Conservation (phyloP, 2,888 invertebrate species). For the Drosophila longiperda region DNA sequence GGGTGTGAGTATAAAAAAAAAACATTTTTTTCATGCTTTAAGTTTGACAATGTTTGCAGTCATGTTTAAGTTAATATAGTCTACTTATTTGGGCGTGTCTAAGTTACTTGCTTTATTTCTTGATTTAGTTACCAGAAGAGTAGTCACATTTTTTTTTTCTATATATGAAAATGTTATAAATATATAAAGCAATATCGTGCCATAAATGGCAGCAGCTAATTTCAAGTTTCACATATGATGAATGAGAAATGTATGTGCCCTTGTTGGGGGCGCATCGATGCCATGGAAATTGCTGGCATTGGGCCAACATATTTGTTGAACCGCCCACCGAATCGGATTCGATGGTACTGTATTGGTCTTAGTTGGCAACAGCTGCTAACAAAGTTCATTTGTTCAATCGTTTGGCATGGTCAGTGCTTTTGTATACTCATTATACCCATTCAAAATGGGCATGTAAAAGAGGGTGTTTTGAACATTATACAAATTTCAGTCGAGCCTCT, state of each 20-base stretch:
- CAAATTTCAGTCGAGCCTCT: background rate
- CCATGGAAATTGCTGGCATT: conserved; percentile 38
- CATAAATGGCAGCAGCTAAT: background rate
- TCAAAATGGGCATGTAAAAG: background rate
- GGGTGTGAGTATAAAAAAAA: background rate
- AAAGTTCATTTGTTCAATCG: conserved; percentile 40
- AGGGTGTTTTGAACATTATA: background rate
- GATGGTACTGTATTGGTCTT: conserved; percentile 26
- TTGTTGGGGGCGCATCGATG: conserved; percentile 29
- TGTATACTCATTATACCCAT: background rate
- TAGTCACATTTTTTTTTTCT: background rate
- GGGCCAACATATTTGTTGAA: conserved; percentile 35
- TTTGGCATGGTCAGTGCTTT: conserved; percentile 70
- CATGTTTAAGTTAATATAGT: conserved; percentile 9
- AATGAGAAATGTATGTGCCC: conserved; percentile 36
- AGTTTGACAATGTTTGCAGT: background rate
- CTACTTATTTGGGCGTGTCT: conserved; percentile 35
- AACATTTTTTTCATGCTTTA: background rate
- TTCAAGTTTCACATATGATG: conserved; percentile 17
- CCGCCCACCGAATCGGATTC: conserved; percentile 38
- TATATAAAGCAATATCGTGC: background rate
- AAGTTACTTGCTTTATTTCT: background rate
- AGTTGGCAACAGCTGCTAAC: conserved; percentile 70
- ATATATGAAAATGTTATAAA: background rate
- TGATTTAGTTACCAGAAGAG: background rate